Evolutionary conservation across 1,140 invertebrate species (phyloP), one percentile per base, ranked within the genome.

Genomic region (Oedothorax gibbosus): DNA sequence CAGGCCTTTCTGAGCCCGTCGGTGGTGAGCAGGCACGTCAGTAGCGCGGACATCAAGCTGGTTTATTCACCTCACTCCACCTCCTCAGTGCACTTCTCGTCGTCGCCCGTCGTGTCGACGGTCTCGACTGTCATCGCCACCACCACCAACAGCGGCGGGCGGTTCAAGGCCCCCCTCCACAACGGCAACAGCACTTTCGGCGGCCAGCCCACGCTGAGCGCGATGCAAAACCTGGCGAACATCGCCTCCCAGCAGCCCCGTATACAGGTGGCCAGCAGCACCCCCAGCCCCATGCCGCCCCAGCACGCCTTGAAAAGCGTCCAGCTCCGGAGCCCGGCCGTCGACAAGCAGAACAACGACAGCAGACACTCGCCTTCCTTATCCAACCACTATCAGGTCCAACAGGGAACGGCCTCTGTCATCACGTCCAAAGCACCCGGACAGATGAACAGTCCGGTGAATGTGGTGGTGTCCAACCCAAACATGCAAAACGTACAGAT

Each of bases 231-330:
- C 50, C 49, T 84, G 20, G 81, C 81, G 7, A 84, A 84, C 50
- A 84, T 84, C 35, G 81, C 81, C 21, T 84, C 81, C 18, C 81
- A 84, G 50, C 81, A 84, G 21, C 81, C 81, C 76, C 81, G 81
- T 20, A 65, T 84, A 56, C 81, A 84, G 64, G 81, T 84, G 21
- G 53, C 69, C 4, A 84, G 62, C 68, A 57, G 51, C n/a, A 35
- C 49, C 10, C 49, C 50, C 21, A 62, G 54, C 15, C 80, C 72
- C 18, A n/a, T 82, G 56, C 15, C 69, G 10, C 80, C 72, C 21
- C 79, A 81, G 50, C 66, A 71, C 12, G 81, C 81, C 72, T 75
- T 84, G 50, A 84, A 84, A 50, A 84, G 51, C 49, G 60, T 21
- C 3, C 56, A 56, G n/a, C 56, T 64, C 7, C 57, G 69, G 3